Evolutionary conservation across 1,140 invertebrate species (phyloP), one percentile per base, ranked within the genome.

Genomic region (Zaprionus inermis): DNA sequence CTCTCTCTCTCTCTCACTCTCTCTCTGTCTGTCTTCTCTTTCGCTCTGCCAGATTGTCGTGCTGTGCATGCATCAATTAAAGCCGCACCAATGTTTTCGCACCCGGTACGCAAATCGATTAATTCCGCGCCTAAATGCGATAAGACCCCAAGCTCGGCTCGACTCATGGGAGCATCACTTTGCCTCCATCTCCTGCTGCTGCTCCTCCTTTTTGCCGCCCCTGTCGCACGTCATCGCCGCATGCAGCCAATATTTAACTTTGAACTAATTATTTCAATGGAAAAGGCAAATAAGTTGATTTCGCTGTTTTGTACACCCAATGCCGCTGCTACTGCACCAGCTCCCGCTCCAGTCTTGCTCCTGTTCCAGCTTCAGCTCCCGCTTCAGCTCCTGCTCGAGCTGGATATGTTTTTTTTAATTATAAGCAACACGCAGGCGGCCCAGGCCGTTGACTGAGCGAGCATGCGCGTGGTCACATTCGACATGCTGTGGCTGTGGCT

Each of bases 211-310:
- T 20, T 14, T 20, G 14, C 9, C 12, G 12, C 10, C 12, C 38
- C 36, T 56, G 22, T 30, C 49, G 36, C 34, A 49, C 51, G 41
- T 72, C 34, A 65, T 46, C 61, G 55, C 61, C 60, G 32, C 44
- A 59, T 56, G n/a, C 72, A 85, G 79, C 78, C 86, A 85, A 90
- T 89, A 91, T 90, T 91, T 91, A 91, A 89, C 89, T 86, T 81
- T 91, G 84, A 90, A 91, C 90, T 91, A 91, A 91, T 91, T 91
- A 91, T 91, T 91, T 91, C 90, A 91, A 90, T 85, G 85, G 90
- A 91, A 91, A 91, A 90, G 88, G 84, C 84, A 89, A 89, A 89
- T 89, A 89, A 89, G 84, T 89, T 89, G 78, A 78, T 79, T 83
- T 72, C 58, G 77, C 71, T 89, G 77, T 73, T 79, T 16, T 61